These are phyloP conservation scores for Leptinotarsa lineolata DNA, from an alignment of 1,140 invertebrate genomes.

Conservation along the genomic window DNA sequence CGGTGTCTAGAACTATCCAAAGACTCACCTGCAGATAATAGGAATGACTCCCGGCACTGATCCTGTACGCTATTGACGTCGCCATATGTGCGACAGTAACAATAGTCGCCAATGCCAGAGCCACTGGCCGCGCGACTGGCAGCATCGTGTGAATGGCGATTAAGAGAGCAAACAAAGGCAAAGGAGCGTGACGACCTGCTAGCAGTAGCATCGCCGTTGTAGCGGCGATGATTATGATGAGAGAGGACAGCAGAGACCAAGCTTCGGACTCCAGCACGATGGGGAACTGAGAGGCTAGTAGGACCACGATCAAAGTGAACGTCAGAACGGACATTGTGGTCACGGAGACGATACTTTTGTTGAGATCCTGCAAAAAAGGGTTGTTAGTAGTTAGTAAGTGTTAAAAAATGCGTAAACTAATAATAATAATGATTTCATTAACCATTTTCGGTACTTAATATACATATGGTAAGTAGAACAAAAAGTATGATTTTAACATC, in stretches of 20 bases:
- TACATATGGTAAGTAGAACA: too few relatives aligned
- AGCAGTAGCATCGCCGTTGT: slow-evolving; percentile 59
- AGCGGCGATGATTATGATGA: slow-evolving; percentile 58
- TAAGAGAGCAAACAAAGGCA: slow-evolving; percentile 69
- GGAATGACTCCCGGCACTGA: slow-evolving; percentile 52
- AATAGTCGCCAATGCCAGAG: slow-evolving; percentile 63
- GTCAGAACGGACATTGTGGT: slow-evolving; percentile 58
- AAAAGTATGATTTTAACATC: too few relatives aligned
- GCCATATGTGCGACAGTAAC: slow-evolving; percentile 65
- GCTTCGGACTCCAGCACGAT: slow-evolving; percentile 61
- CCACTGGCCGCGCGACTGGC: slow-evolving; percentile 67
- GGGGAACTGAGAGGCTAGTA: slow-evolving; percentile 60
- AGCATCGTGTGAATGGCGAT: slow-evolving; percentile 74
- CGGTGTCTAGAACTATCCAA: neutral
- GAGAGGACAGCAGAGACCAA: slow-evolving; percentile 59
- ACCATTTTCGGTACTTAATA: too few relatives aligned
- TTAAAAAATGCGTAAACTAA: neutral
- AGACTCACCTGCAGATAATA: slow-evolving; percentile 62
- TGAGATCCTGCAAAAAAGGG: slow-evolving; percentile 58
- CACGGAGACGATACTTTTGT: slow-evolving; percentile 57
- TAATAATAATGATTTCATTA: too few relatives aligned
- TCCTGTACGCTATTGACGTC: slow-evolving; percentile 57
- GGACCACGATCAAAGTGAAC: slow-evolving; percentile 57
- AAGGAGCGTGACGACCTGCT: slow-evolving; percentile 62
- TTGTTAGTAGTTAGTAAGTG: neutral